Conservation (phyloP, 2,113 vertebrate species). For the Gracilinanus agilis region DNA sequence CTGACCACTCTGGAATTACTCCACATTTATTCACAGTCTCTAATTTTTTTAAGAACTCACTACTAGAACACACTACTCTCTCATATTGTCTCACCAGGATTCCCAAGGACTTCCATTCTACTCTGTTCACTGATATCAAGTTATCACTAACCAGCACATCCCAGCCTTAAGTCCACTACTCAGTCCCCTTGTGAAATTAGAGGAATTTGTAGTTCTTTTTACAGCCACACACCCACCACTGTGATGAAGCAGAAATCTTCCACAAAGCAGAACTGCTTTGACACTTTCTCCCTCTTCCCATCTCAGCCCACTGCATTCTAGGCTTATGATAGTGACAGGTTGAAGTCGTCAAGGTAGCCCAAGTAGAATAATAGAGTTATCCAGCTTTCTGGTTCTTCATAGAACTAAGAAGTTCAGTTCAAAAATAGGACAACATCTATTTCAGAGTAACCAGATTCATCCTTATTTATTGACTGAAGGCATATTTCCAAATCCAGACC, state of each 20-base stretch:
- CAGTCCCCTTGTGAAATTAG: too few relatives aligned
- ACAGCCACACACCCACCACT: background rate
- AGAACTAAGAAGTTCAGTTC: background rate
- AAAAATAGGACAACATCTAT: background rate
- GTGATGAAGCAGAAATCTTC: background rate
- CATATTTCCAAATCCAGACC: background rate
- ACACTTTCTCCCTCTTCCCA: background rate
- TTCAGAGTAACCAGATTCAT: background rate
- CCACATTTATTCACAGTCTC: background rate
- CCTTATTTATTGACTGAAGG: background rate
- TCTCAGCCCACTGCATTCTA: background rate
- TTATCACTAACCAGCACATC: background rate
- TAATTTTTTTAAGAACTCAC: background rate
- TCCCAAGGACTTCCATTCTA: background rate
- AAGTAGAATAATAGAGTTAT: background rate
- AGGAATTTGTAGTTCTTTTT: background rate
- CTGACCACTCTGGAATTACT: background rate
- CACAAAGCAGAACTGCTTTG: background rate
- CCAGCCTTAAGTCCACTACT: background rate
- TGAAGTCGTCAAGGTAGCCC: background rate
- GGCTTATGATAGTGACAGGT: background rate
- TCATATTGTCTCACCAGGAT: background rate
- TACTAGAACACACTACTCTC: background rate
- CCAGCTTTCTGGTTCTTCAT: background rate
- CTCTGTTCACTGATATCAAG: background rate